Evolutionary conservation across 2,888 invertebrate genomes (phyloP).

Genomic region (Bedellia somnulentella): DNA sequence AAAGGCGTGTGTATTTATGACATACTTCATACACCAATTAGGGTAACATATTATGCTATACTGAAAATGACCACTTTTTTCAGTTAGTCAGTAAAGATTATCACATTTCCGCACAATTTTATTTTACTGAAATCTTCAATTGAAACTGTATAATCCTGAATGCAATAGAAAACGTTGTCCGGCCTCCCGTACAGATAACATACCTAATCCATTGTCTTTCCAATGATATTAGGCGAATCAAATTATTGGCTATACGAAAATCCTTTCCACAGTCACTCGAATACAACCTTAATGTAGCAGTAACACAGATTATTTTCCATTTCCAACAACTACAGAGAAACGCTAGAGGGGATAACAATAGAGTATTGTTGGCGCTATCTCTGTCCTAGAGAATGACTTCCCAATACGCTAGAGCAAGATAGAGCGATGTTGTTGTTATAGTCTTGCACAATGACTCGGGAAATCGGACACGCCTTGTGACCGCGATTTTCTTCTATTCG

Average conservation of each 20-base stretch:
- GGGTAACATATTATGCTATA: too few relatives aligned
- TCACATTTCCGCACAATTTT: too few relatives aligned
- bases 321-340: too few relatives aligned
- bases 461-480: conserved; percentile 23
- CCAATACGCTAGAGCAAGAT: conserved; percentile 27
- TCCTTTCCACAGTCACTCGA: too few relatives aligned
- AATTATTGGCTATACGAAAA: conserved; percentile 50
- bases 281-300: too few relatives aligned
- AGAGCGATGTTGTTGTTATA: conserved; percentile 19
- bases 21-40: background rate
- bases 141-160: too few relatives aligned
- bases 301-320: too few relatives aligned
- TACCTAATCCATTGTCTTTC: conserved; percentile 39
- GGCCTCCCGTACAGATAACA: conserved; percentile 26
- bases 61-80: too few relatives aligned
- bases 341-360: conserved; percentile 50
- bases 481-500: conserved; percentile 11
- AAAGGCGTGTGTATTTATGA: background rate
- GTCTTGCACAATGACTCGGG: conserved; percentile 33
- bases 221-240: conserved; percentile 45
- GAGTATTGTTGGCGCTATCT: conserved; percentile 56
- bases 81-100: too few relatives aligned
- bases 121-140: too few relatives aligned
- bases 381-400: conserved; percentile 36
- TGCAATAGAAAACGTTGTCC: too few relatives aligned